Evolutionary conservation across 2,888 invertebrate species (phyloP), one percentile per base, ranked within the genome.

Genomic region (Ormia ochracea): DNA sequence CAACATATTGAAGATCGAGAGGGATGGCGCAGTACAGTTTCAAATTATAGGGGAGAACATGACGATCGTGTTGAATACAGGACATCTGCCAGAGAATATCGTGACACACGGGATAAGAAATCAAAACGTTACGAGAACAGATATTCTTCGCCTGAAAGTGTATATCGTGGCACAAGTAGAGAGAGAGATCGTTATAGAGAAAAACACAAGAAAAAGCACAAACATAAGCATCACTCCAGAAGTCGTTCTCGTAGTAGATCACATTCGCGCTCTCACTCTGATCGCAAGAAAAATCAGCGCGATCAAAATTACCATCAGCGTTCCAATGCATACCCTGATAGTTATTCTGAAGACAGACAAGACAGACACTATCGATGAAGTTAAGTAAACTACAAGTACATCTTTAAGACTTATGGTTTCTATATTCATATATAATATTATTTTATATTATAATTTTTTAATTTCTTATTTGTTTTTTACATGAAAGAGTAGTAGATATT

Each of bases 151-250:
- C 83, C 84, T 3, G 72, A 82, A 38, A 78, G 78, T 36, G 82
- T 38, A 2, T 85, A 87, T n/a, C 84, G 85, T 0, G 83, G 83
- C 0, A 83, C 79, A 43, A 85, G 85, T 14, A 73, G 82, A 17
- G 83, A 84, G 48, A 83, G 81, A 38, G 84, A 85, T 23, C 83
- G 84, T 6, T 85, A 86, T 66, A 84, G 85, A 63, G 87, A 88
- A 81, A 88, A 88, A 72, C 87, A 88, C 65, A 88, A 88, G 81
- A 88, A 87, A 61, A 89, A 88, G 78, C 88, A 88, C 73, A 89
- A 89, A 75, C 88, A 89, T 58, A 85, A 86, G 66, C 87, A 87
- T 50, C 84, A 83, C 73, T 88, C 86, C 58, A 86, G 85, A 56
- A 88, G 88, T 68, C 87, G 87, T 19, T 88, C 88, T 36, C 84